Percentiles rank a stretch among this genome's conserved stretches.
Conservation (phyloP, 2,797 vertebrate genomes). For the Brotula barbata region DNA sequence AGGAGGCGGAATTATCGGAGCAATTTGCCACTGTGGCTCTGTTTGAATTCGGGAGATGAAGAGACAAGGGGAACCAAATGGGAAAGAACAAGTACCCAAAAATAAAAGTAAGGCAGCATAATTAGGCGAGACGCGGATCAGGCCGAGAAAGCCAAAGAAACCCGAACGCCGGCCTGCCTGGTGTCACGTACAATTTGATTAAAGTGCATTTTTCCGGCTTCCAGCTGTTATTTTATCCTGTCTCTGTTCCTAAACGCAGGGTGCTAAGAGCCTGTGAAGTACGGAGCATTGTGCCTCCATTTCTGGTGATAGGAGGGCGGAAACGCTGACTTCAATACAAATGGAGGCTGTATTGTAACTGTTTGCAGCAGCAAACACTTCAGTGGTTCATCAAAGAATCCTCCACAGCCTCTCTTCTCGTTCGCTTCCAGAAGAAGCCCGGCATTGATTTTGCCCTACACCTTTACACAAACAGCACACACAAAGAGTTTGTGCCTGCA, state of each 20-base stretch:
- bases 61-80: not conserved
- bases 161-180: conserved; percentile 13
- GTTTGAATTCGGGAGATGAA: conserved; percentile 30
- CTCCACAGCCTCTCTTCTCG: conserved; percentile 38
- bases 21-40: conserved; percentile 41
- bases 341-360: conserved; percentile 37
- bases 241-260: conserved; percentile 14
- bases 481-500: not conserved
- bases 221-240: conserved; percentile 15
- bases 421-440: conserved; percentile 22
- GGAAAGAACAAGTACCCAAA: conserved; percentile 26
- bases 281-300: conserved; percentile 40
- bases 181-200: conserved; percentile 28
- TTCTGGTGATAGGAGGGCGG: conserved; percentile 19
- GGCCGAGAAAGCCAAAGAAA: conserved; percentile 28
- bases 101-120: conserved; percentile 26
- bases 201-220: conserved; percentile 14
- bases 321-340: conserved; percentile 29
- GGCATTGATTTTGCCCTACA: conserved; percentile 52
- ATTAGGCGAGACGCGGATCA: conserved; percentile 40
- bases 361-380: conserved; percentile 47
- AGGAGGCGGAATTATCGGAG: conserved; percentile 44
- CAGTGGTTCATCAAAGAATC: conserved; percentile 52
- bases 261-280: conserved; percentile 32
- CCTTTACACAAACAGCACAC: conserved; percentile 41